Evolutionary conservation across 2,797 vertebrate genomes (phyloP).

Genomic region (Rhinogobio ventralis): DNA sequence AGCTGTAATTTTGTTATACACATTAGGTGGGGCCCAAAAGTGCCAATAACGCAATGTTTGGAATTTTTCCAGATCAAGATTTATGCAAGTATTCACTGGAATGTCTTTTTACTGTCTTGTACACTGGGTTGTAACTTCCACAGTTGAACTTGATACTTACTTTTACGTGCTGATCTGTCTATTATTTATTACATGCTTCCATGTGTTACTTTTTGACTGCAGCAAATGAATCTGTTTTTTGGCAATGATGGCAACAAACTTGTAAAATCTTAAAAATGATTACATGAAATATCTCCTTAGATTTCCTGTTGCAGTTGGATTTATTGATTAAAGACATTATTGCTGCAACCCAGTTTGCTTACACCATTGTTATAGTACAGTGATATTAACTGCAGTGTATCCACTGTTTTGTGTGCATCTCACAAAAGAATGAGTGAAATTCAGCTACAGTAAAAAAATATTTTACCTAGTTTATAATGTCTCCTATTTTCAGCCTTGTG

Average conservation of each 20-base stretch:
- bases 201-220: not conserved
- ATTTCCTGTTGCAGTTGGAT: not conserved
- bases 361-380: not conserved
- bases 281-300: not conserved
- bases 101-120: not conserved
- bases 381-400: too few species aligned
- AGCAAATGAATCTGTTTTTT: not conserved
- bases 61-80: conserved; percentile 16
- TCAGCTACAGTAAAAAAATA: not conserved
- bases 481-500: not conserved
- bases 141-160: not conserved
- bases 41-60: conserved; percentile 24
- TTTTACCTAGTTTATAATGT: not conserved
- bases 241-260: not conserved
- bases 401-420: not conserved
- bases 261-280: not conserved
- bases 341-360: not conserved
- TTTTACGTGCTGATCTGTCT: not conserved
- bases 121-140: not conserved
- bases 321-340: not conserved
- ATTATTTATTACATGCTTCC: not conserved
- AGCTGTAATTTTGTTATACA: not conserved
- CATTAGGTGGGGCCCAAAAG: conserved; percentile 9
- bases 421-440: not conserved
- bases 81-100: not conserved